Evolutionary conservation across 2,888 invertebrate genomes (phyloP), one percentile per base, ranked within the genome.

Genomic region (Lymantria dispar): DNA sequence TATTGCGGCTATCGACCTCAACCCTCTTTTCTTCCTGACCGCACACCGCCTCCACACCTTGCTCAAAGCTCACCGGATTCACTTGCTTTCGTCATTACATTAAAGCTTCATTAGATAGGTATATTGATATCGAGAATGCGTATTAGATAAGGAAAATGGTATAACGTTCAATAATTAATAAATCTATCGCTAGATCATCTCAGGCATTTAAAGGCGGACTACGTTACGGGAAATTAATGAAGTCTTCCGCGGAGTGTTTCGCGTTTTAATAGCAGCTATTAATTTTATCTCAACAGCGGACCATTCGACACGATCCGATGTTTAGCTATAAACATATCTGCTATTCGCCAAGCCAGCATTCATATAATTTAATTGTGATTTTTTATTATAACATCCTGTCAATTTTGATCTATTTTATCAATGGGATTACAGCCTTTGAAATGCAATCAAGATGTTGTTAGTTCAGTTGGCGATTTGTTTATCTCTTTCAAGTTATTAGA

Each of bases 211-310:
- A 79, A 84, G 87, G 89, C 87, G 87, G 80, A 76, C 64, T 77
- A 76, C 74, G 76, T 80, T 72, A 81, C 76, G 77, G 78, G 76
- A 84, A 87, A 90, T 89, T 87, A 89, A 90, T 89, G 87, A 87
- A 89, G 85, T 87, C 87, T 88, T 89, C 83, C 83, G 80, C 72
- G 71, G 82, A 83, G 80, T 76, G 82, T 84, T 88, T 87, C 85
- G 85, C 83, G 76, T 74, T 86, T 87, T 88, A 88, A 90, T 89
- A 79, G 87, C 73, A 11, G 75, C 83, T 74, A 88, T 89, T 87
- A 89, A 89, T 89, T 85, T 88, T 87, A 90, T 88, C 89, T 84
- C 80, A 81, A 85, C 80, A 78, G 79, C 83, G 76, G 73, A 68
- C 68, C 70, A 78, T 83, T 38, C 77, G 69, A 63, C 66, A 57